A percentile compares a stretch with the other conserved stretches of the same genome.
Evolutionary conservation across 2,113 vertebrate species (phyloP).

Genomic region (Gobius niger): DNA sequence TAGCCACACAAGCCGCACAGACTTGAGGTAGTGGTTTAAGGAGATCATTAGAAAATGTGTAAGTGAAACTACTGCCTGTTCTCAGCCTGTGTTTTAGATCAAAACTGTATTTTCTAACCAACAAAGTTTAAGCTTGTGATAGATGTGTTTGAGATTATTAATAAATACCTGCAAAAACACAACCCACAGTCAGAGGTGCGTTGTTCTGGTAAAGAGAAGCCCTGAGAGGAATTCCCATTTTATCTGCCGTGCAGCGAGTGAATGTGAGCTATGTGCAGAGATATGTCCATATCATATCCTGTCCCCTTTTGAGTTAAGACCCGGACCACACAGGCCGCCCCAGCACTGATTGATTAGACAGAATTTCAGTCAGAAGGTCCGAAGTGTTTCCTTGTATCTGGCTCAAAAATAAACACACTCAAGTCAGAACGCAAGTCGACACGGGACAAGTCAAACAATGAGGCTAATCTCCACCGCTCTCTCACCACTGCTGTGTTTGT

Average conservation of each 20-base stretch:
- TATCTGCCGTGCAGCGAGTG: constrained; percentile 41
- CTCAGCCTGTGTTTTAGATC: neutral
- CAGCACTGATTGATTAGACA: constrained; percentile 42
- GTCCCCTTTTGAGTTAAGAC: constrained; percentile 12
- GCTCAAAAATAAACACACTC: constrained; percentile 54
- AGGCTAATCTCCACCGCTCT: constrained; percentile 31
- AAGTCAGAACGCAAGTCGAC: constrained; percentile 45
- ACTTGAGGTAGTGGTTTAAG: too few relatives aligned
- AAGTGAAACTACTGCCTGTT: too few relatives aligned
- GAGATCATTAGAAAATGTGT: too few relatives aligned
- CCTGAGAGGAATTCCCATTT: constrained; percentile 41
- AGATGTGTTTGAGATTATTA: too few relatives aligned
- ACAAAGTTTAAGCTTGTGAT: too few relatives aligned
- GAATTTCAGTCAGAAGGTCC: constrained; percentile 37
- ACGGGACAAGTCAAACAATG: constrained; percentile 33
- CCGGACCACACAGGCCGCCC: constrained; percentile 52
- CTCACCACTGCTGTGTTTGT: constrained; percentile 22
- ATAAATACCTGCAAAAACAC: neutral
- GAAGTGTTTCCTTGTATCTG: constrained; percentile 54
- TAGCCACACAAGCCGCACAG: too few relatives aligned
- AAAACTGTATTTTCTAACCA: too few relatives aligned
- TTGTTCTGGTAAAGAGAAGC: constrained; percentile 19
- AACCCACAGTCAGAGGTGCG: constrained; percentile 3
- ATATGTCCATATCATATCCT: constrained; percentile 51
- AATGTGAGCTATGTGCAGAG: constrained; percentile 56